These are phyloP conservation scores for Spea bombifrons DNA, from an alignment of 2,113 vertebrate species.

Conservation along the genomic window DNA sequence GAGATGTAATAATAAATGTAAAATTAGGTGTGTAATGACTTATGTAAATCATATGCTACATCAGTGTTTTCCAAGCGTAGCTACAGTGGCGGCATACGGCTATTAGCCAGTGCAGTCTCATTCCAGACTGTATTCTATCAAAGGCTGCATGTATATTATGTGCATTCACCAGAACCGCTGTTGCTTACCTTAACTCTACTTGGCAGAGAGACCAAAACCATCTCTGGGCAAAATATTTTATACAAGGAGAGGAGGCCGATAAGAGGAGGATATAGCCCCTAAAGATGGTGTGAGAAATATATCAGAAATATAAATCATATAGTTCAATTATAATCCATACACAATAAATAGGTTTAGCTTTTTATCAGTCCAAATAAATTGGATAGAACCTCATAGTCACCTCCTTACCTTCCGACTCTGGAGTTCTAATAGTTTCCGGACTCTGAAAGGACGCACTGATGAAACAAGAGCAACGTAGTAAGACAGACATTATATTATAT, in stretches of 20 bases:
- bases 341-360: too few species aligned
- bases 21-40: too few species aligned
- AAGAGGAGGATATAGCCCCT: constrained; percentile 81
- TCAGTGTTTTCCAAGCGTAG: too few species aligned
- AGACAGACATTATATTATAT: too few species aligned
- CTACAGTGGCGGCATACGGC: too few species aligned
- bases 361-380: too few species aligned
- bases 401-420: constrained; percentile 82
- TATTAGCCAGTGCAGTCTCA: too few species aligned
- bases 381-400: neutral
- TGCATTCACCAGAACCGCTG: too few species aligned
- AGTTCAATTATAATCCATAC: neutral
- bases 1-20: neutral
- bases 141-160: too few species aligned
- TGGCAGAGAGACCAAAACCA: constrained; percentile 77
- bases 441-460: constrained; percentile 83
- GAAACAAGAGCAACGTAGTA: constrained; percentile 32
- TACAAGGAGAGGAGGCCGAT: constrained; percentile 83
- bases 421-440: constrained; percentile 82
- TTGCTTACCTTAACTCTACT: constrained; percentile 72
- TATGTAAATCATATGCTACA: too few species aligned
- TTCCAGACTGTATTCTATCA: too few species aligned
- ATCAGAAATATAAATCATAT: constrained; percentile 26
- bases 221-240: constrained; percentile 79
- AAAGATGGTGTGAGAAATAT: neutral